Evolutionary conservation across 1,140 invertebrate genomes (phyloP).

Genomic region (Carposina sasakii): DNA sequence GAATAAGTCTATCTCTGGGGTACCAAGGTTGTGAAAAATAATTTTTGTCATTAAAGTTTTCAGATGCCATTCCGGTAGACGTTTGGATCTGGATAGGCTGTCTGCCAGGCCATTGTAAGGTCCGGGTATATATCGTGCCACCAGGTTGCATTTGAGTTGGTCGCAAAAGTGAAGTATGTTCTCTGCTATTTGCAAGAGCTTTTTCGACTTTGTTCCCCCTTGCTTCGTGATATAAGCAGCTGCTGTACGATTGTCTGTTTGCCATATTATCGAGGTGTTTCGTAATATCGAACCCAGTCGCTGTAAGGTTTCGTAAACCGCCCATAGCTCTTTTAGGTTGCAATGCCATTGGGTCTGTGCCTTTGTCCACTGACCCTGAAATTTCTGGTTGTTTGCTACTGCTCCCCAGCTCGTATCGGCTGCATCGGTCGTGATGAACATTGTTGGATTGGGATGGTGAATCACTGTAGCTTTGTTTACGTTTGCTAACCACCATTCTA

Average conservation of each 20-base stretch:
- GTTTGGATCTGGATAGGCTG: background rate
- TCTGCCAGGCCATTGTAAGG: background rate
- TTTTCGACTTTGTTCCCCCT: background rate
- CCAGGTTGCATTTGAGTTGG: background rate
- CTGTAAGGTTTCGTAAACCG: background rate
- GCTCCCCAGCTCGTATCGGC: slow-evolving; percentile 4
- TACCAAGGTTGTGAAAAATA: background rate
- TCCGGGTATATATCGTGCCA: background rate
- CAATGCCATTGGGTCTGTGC: background rate
- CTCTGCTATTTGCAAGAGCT: background rate
- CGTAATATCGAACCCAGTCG: background rate
- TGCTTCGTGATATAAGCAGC: slow-evolving; percentile 6
- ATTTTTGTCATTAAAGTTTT: background rate
- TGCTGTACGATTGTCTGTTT: slow-evolving; percentile 5
- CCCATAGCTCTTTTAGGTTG: slow-evolving; percentile 8
- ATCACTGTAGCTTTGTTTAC: background rate
- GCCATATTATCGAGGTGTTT: background rate
- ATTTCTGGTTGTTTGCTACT: slow-evolving; percentile 1
- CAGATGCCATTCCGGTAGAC: slow-evolving; percentile 1
- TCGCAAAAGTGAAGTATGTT: background rate
- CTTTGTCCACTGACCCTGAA: slow-evolving; percentile 2
- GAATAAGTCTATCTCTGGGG: background rate
- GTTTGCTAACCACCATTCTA: slow-evolving; percentile 10
- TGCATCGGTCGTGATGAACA: slow-evolving; percentile 9
- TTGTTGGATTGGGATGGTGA: slow-evolving; percentile 3